Evolutionary conservation across 2,113 vertebrate genomes (phyloP).

Genomic region (Hyperopisus bebe): DNA sequence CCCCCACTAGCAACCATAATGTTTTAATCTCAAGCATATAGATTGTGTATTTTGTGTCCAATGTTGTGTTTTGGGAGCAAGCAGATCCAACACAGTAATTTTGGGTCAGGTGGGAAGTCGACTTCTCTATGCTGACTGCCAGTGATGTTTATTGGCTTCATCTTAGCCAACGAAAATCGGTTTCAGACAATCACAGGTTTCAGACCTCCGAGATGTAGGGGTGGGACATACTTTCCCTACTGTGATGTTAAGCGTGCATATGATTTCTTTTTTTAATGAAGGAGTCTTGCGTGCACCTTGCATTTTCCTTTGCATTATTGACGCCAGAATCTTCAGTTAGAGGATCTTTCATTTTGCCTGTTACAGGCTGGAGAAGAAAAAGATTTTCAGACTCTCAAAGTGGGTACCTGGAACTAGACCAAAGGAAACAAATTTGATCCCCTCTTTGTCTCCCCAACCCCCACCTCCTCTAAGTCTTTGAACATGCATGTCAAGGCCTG

Average conservation of each 20-base stretch:
- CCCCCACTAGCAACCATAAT: not conserved
- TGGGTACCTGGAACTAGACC: not conserved
- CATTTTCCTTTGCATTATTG: not conserved
- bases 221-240: not conserved
- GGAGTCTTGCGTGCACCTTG: not conserved
- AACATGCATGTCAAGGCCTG: not conserved
- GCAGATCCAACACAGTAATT: not conserved
- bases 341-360: not conserved
- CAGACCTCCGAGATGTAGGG: not conserved
- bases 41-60: not conserved
- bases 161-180: slow-evolving; percentile 1
- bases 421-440: not conserved
- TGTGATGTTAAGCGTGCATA: not conserved
- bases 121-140: not conserved
- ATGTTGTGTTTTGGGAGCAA: not conserved
- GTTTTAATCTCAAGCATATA: not conserved
- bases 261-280: not conserved
- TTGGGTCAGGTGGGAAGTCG: not conserved
- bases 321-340: not conserved
- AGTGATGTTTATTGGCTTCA: not conserved
- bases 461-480: not conserved
- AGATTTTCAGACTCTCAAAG: not conserved
- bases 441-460: not conserved
- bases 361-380: not conserved
- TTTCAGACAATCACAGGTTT: no score